These are phyloP conservation scores for Aplocera efformata DNA, from an alignment of 2,888 invertebrate genomes.

Conservation along the genomic window DNA sequence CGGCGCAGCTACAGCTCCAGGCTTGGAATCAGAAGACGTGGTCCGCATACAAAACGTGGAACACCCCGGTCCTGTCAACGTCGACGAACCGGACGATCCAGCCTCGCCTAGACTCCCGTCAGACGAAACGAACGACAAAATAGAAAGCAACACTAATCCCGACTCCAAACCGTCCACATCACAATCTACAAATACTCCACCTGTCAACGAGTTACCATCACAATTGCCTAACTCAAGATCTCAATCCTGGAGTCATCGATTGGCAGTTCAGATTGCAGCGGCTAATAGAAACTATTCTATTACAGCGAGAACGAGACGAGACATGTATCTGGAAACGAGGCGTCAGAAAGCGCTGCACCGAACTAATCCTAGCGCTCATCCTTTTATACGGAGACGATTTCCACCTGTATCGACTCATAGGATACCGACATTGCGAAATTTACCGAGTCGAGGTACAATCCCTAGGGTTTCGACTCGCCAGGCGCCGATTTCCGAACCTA, in stretches of 20 bases:
- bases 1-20: conserved; percentile 42
- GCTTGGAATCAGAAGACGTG: conserved; percentile 57
- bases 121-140: background rate
- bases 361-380: conserved; percentile 65
- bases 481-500: conserved; percentile 46
- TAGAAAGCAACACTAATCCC: background rate
- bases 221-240: conserved; percentile 30
- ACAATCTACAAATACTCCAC: conserved; percentile 21
- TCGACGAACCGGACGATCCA: conserved; percentile 60
- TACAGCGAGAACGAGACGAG: conserved; percentile 62
- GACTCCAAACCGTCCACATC: conserved; percentile 29
- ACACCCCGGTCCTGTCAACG: conserved; percentile 62
- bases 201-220: conserved; percentile 27
- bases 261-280: conserved; percentile 71
- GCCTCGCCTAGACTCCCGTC: conserved; percentile 22
- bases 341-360: conserved; percentile 65
- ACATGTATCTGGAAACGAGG: conserved; percentile 61
- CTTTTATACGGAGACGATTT: conserved; percentile 53
- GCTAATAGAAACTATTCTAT: conserved; percentile 68
- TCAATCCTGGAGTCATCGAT: conserved; percentile 64
- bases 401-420: conserved; percentile 61
- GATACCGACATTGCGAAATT: conserved; percentile 58
- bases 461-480: conserved; percentile 34
- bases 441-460: conserved; percentile 41
- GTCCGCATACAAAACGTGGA: conserved; percentile 67